A percentile compares a stretch with the other conserved stretches of the same genome.
Conservation (phyloP, 2,888 invertebrate genomes). For the Acronicta aceris region DNA sequence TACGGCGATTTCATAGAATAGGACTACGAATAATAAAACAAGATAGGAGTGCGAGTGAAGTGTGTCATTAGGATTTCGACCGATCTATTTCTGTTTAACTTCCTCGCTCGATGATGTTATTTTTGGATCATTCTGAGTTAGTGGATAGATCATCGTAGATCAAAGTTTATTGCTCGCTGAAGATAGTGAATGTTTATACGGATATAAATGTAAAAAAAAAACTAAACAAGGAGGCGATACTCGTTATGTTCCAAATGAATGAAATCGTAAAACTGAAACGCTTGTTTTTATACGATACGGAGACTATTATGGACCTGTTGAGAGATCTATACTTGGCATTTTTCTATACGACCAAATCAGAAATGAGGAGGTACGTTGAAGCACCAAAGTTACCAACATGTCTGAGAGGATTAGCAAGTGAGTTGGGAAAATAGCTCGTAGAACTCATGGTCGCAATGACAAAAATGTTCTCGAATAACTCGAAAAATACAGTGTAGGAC, state of each 20-base stretch:
- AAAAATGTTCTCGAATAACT: too few relatives aligned
- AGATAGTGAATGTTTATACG: slow-evolving; percentile 57
- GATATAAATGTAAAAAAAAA: slow-evolving; percentile 48
- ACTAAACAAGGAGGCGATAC: slow-evolving; percentile 47
- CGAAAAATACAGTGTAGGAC: too few relatives aligned
- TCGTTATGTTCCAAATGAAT: slow-evolving; percentile 49
- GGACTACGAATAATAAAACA: slow-evolving; percentile 64
- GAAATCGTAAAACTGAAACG: slow-evolving; percentile 44
- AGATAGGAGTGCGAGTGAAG: slow-evolving; percentile 70
- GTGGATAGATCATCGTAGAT: slow-evolving; percentile 75
- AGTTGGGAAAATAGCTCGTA: too few relatives aligned
- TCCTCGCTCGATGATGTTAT: slow-evolving; percentile 66
- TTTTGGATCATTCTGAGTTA: slow-evolving; percentile 66
- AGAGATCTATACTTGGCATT: slow-evolving; percentile 14
- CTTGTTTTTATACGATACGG: slow-evolving; percentile 25
- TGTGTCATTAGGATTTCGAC: slow-evolving; percentile 81
- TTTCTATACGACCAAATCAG: too few relatives aligned
- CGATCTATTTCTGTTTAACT: slow-evolving; percentile 75
- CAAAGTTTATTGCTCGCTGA: slow-evolving; percentile 74
- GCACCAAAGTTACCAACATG: too few relatives aligned
- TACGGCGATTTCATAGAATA: slow-evolving; percentile 71
- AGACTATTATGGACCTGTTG: slow-evolving; percentile 25
- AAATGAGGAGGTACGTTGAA: too few relatives aligned
- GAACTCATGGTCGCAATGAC: too few relatives aligned
- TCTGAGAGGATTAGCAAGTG: too few relatives aligned